phyloP scores from a whole-genome alignment of 2,797 vertebrate genomes.

The Sternarchorhynchus goeldii region DNA sequence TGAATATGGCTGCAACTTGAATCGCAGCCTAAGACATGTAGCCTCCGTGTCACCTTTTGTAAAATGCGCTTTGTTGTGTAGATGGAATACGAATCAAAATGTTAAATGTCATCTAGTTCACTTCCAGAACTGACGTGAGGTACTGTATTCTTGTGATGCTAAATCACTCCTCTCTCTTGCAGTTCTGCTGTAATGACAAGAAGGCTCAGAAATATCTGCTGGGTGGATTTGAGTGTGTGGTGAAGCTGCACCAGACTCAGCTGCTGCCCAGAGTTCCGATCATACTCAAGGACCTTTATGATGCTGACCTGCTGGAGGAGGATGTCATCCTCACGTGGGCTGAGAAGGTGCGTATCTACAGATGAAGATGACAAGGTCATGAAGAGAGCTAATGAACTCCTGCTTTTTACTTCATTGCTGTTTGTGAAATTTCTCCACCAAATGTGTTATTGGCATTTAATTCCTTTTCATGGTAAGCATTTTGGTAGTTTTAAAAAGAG shows the following conservation, averaged over 20 bases:
- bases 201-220: conserved; percentile 93
- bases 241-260: conserved; percentile 91
- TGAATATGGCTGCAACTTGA: too few relatives aligned
- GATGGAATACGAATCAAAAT: too few relatives aligned
- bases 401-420: not conserved
- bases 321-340: conserved; percentile 96
- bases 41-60: too few relatives aligned
- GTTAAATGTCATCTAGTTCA: not conserved
- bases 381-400: too few relatives aligned
- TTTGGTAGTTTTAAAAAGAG: not conserved
- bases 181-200: conserved; percentile 98
- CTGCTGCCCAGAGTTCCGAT: conserved; percentile 90
- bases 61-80: too few relatives aligned
- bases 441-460: not conserved
- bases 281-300: conserved; percentile 96
- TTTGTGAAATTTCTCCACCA: not conserved
- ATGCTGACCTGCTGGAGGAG: conserved; percentile 94
- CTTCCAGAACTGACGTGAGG: not conserved
- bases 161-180: not conserved
- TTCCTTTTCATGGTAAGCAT: not conserved
- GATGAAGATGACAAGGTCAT: not conserved
- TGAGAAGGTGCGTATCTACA: conserved; percentile 84
- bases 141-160: not conserved
- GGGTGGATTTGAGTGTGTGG: conserved; percentile 94
- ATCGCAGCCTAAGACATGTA: too few relatives aligned